Conservation (phyloP, 1,140 invertebrate species). For the Myzus persicae region DNA sequence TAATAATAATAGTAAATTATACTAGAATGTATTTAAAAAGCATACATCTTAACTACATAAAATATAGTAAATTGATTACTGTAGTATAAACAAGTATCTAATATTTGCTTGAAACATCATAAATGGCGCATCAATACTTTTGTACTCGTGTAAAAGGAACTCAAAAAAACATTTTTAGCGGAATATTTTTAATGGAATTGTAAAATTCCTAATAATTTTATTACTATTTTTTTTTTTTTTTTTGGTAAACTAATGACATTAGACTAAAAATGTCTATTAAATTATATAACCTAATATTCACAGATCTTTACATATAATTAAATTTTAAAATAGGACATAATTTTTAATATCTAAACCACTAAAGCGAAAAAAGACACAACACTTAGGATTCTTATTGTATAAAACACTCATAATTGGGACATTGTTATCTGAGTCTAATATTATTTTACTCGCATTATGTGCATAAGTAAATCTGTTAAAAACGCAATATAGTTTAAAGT, state of each 20-base stretch:
- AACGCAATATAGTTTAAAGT: not conserved
- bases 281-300: constrained; percentile 38
- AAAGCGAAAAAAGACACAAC: constrained; percentile 52
- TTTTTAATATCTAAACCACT: constrained; percentile 16
- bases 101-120: not conserved
- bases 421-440: not conserved
- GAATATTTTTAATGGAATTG: not conserved
- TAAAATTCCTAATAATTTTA: not conserved
- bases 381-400: constrained; percentile 26
- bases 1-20: not conserved
- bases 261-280: constrained; percentile 4
- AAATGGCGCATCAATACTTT: not conserved
- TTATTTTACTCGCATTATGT: constrained; percentile 1
- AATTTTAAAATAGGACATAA: constrained; percentile 41
- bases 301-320: constrained; percentile 35
- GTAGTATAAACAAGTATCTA: not conserved
- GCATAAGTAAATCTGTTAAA: constrained; percentile 33
- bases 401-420: constrained; percentile 36
- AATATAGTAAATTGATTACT: not conserved
- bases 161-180: not conserved
- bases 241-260: not conserved
- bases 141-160: constrained; percentile 25
- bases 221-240: not conserved
- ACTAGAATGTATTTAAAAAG: not conserved
- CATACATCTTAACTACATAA: not conserved